Percentiles rank a stretch among this genome's conserved stretches.
Evolutionary conservation across 2,888 invertebrate species (phyloP).

Genomic region (Drosophila lutescens): DNA sequence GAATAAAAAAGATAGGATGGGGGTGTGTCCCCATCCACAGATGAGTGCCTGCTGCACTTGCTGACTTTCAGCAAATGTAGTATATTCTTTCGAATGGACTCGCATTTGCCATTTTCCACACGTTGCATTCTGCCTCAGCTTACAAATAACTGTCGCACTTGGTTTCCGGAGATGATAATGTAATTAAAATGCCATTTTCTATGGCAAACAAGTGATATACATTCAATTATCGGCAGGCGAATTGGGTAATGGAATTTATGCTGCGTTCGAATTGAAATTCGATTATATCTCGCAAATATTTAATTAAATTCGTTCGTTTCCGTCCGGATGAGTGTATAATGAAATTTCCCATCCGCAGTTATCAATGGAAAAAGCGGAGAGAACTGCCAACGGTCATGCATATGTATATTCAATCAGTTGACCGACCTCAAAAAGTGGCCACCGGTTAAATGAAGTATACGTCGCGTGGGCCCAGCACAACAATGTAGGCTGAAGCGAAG

Average conservation of each 20-base stretch:
- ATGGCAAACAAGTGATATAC: constrained; percentile 46
- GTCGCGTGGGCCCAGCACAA: constrained; percentile 23
- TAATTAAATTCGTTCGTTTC: constrained; percentile 46
- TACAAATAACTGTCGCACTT: constrained; percentile 33
- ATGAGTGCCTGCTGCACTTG: constrained; percentile 38
- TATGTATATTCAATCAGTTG: constrained; percentile 31
- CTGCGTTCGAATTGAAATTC: constrained; percentile 54
- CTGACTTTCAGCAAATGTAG: neutral
- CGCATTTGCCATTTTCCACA: constrained; percentile 43
- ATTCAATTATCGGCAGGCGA: constrained; percentile 48
- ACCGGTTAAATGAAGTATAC: constrained; percentile 40
- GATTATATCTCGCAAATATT: constrained; percentile 47
- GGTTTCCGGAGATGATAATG: constrained; percentile 40
- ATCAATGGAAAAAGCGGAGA: neutral
- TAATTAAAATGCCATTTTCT: constrained; percentile 63
- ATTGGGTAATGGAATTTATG: constrained; percentile 51
- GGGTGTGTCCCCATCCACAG: constrained; percentile 1
- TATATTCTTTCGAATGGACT: constrained; percentile 29
- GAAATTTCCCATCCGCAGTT: constrained; percentile 31
- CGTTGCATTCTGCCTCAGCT: constrained; percentile 21
- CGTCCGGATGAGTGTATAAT: constrained; percentile 21
- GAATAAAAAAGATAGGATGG: constrained; percentile 5
- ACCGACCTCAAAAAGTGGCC: constrained; percentile 26
- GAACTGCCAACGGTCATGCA: constrained; percentile 8
- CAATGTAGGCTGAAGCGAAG: constrained; percentile 29